Evolutionary conservation across 92 coral and sea anemone species (phyloP).

Genomic region (Bergia sp.): DNA sequence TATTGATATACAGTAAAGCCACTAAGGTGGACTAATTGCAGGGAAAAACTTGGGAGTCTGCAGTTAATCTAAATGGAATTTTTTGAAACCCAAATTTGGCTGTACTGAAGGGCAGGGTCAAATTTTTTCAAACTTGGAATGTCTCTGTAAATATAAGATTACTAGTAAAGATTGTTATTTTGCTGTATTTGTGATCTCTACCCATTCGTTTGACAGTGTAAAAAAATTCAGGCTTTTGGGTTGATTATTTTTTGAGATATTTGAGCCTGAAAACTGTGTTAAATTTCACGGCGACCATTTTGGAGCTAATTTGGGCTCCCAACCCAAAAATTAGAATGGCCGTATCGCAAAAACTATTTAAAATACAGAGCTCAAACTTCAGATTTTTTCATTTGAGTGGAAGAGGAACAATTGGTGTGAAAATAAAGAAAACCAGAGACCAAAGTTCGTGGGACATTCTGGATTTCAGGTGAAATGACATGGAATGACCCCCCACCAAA

Average conservation of each 20-base stretch:
- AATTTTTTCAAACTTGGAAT: background rate
- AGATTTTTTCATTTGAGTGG: background rate
- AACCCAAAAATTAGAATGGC: background rate
- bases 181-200: background rate
- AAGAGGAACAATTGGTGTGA: background rate
- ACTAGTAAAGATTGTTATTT: background rate
- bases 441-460: too few species aligned
- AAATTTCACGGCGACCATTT: background rate
- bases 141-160: background rate
- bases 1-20: too few species aligned
- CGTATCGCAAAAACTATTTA: background rate
- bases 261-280: background rate
- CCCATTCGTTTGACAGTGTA: background rate
- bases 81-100: too few species aligned
- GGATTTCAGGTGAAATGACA: too few species aligned
- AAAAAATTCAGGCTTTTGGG: slow-evolving; percentile 9
- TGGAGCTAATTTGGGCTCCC: background rate
- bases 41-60: too few species aligned
- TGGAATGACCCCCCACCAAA: background rate
- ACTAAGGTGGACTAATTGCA: too few species aligned
- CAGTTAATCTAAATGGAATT: too few species aligned
- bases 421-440: too few species aligned
- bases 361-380: background rate
- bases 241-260: background rate
- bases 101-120: too few species aligned